These are phyloP conservation scores for Polymixis lichenea DNA, from an alignment of 2,888 invertebrate genomes.

Conservation along the genomic window DNA sequence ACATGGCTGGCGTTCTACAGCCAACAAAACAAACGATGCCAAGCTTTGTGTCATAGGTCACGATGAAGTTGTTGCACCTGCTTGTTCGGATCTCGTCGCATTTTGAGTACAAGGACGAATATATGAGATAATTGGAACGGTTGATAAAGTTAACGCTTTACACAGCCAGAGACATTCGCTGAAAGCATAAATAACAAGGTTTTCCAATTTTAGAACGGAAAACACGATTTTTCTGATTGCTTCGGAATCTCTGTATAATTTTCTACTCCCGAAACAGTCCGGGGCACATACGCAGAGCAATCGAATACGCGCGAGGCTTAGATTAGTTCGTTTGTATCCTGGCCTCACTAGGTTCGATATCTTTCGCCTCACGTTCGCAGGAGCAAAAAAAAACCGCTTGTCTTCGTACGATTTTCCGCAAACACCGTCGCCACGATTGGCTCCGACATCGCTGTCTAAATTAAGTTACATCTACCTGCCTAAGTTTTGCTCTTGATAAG, in stretches of 20 bases:
- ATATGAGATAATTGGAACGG: background rate
- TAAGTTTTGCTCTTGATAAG: slow-evolving; percentile 72
- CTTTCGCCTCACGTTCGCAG: slow-evolving; percentile 79
- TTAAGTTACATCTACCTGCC: slow-evolving; percentile 82
- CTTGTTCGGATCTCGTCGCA: slow-evolving; percentile 47
- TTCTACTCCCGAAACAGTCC: slow-evolving; percentile 36
- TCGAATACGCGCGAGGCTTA: slow-evolving; percentile 49
- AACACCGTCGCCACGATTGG: slow-evolving; percentile 77
- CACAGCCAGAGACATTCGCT: background rate
- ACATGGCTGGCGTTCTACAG: slow-evolving; percentile 65
- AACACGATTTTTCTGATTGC: slow-evolving; percentile 22
- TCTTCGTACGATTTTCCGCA: slow-evolving; percentile 80
- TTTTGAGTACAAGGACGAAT: slow-evolving; percentile 42
- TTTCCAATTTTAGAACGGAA: slow-evolving; percentile 13
- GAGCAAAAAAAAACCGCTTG: slow-evolving; percentile 79
- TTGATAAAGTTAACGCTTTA: background rate
- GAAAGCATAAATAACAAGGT: slow-evolving; percentile 6
- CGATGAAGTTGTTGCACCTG: slow-evolving; percentile 70
- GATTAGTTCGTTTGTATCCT: slow-evolving; percentile 67
- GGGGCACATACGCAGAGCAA: slow-evolving; percentile 40
- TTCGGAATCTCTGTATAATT: slow-evolving; percentile 39
- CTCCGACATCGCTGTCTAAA: slow-evolving; percentile 77
- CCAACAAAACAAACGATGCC: slow-evolving; percentile 69
- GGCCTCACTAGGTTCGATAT: slow-evolving; percentile 64
- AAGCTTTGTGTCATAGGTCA: slow-evolving; percentile 75